Base-by-base conservation (phyloP, 30 jellyfish, hydroid and myxozoan species). In the Haliclystus octoradiatus region DNA sequence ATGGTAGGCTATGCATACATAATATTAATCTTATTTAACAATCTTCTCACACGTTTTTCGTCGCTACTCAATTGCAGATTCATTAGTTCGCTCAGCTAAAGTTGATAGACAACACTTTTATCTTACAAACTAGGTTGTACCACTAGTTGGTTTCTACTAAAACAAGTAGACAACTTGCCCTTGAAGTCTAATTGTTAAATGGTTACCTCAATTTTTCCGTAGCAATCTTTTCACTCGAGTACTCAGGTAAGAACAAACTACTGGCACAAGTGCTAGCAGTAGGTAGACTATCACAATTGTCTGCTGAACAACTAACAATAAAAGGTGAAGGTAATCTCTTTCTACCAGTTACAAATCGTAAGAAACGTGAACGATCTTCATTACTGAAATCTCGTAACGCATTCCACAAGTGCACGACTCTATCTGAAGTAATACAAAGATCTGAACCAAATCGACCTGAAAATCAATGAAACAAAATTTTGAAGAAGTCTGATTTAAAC, bases 241-340 rank as follows among this genome's bases (percentile, higher is more conserved):
- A 86, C 25, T 74, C 86, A 2, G 96, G 96, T 52, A 86, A 46
- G 64, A 86, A 86, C 65, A 86, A 65, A 68, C 75, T 86, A 22
- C 92, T 78, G 27, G 94, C 96, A 73, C 96, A 86, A 0, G 96
- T 86, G 66, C 94, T 86, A 33, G 96, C 96, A 47, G 92, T 79
- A 19, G 96, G 96, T 0, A 81, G 79, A 25, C 63, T 76, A 33
- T 79, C 86, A 28, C 65, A 76, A 62, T 78, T 84, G 23, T 57
- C 47, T 0, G 91, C 61, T 9, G 94, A 79, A 46, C 94, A 62
- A 24, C 92, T 78, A 34, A 86, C 77, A 32, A 73, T 73, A 62
- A 86, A 86, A 0, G 96, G 94, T 7, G 94, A 78, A 0, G 96
- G 96, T 2, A 86, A 65, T 40, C 96, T 63, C 50, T 71, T 73